Evolutionary conservation across 2,888 invertebrate genomes (phyloP).

Genomic region (Leucophora obtusa): DNA sequence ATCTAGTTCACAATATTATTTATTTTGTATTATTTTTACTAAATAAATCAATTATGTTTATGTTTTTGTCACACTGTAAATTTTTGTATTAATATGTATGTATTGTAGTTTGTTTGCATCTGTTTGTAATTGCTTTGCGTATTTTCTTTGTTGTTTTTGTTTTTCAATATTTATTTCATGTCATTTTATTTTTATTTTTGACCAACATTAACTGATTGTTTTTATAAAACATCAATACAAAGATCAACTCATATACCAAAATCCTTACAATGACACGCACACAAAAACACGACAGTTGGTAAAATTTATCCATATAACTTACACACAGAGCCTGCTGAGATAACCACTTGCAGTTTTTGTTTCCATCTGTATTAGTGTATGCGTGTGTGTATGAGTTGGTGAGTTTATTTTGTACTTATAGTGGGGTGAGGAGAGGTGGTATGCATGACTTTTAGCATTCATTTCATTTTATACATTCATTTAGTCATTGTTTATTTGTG

Average conservation of each 20-base stretch:
- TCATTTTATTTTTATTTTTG: neutral
- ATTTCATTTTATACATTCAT: conserved; percentile 24
- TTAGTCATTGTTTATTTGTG: conserved; percentile 53
- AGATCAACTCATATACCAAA: conserved; percentile 11
- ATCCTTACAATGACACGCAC: conserved; percentile 12
- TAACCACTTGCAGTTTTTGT: conserved; percentile 25
- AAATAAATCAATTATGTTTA: too few relatives aligned
- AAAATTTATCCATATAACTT: conserved; percentile 25
- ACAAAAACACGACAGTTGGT: conserved; percentile 38
- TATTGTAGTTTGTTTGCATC: conserved; percentile 15
- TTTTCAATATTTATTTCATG: neutral
- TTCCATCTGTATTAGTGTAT: neutral
- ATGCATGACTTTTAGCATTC: conserved; percentile 32
- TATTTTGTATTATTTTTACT: too few relatives aligned
- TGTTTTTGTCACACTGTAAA: neutral
- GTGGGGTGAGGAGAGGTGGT: neutral
- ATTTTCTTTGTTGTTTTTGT: conserved; percentile 2
- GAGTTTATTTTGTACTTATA: neutral
- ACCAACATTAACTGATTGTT: conserved; percentile 6
- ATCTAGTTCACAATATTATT: too few relatives aligned
- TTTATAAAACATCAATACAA: conserved; percentile 14
- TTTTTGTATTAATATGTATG: neutral
- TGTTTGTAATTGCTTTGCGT: conserved; percentile 21
- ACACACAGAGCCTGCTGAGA: conserved; percentile 2
- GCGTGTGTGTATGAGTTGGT: neutral